Percentiles rank a stretch among this genome's conserved stretches.
phyloP scores from a whole-genome alignment of 2,888 invertebrate genomes.

The Lasioglossum marginatum region DNA sequence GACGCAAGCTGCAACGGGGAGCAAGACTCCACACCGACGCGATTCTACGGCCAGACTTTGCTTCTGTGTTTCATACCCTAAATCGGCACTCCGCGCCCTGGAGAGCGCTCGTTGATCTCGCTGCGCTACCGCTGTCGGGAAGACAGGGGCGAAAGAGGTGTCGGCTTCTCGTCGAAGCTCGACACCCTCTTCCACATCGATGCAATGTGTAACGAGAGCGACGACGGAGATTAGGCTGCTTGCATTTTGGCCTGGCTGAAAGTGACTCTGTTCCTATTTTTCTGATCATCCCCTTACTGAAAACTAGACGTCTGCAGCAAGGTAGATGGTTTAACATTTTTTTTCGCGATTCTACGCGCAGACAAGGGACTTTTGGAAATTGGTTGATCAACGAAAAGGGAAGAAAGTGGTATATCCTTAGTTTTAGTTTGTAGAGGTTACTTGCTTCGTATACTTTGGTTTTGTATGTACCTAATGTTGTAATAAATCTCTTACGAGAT shows the following conservation, averaged over 20 bases:
- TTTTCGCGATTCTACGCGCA: not conserved
- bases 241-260: not conserved
- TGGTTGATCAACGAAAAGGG: not conserved
- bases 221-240: not conserved
- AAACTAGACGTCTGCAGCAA: not conserved
- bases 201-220: slow-evolving; percentile 38
- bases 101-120: slow-evolving; percentile 14
- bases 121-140: slow-evolving; percentile 20
- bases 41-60: slow-evolving; percentile 33
- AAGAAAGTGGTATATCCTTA: too few species aligned
- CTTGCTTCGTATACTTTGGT: too few species aligned
- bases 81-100: slow-evolving; percentile 59
- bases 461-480: too few species aligned
- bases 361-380: not conserved
- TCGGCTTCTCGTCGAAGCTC: slow-evolving; percentile 48
- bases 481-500: too few species aligned
- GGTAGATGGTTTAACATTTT: not conserved
- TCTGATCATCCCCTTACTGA: not conserved
- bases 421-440: too few species aligned
- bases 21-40: not conserved
- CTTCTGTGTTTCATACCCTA: slow-evolving; percentile 80
- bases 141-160: slow-evolving; percentile 30
- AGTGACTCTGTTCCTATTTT: not conserved
- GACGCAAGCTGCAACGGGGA: slow-evolving; percentile 32
- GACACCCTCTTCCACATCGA: slow-evolving; percentile 37